These are phyloP conservation scores for Pegoplata infirma DNA, from an alignment of 2,888 invertebrate species.

Conservation along the genomic window DNA sequence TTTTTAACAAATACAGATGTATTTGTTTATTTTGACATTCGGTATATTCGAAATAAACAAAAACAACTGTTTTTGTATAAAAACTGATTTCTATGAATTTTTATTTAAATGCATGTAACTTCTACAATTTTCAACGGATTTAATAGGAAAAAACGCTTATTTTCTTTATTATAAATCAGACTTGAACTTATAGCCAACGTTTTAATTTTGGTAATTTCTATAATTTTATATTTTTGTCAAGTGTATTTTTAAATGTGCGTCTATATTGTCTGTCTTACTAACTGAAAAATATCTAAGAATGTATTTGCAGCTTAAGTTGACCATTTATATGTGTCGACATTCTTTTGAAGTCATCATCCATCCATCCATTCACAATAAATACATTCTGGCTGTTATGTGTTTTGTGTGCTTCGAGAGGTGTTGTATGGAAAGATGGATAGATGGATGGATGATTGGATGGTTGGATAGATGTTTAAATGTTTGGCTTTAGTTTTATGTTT, in stretches of 20 bases:
- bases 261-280: background rate
- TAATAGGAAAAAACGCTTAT: too few species aligned
- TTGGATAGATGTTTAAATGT: slow-evolving; percentile 20
- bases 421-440: slow-evolving; percentile 10
- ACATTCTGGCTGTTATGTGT: background rate
- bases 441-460: slow-evolving; percentile 12
- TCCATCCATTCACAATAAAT: background rate
- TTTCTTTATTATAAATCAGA: too few species aligned
- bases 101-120: too few species aligned
- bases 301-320: slow-evolving; percentile 46
- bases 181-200: too few species aligned
- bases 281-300: background rate
- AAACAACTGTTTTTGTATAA: too few species aligned
- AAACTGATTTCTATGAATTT: too few species aligned
- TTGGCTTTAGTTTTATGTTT: background rate
- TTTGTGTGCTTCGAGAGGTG: slow-evolving; percentile 3
- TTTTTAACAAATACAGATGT: too few species aligned
- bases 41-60: too few species aligned
- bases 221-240: slow-evolving; percentile 5
- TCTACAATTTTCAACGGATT: too few species aligned
- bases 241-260: slow-evolving; percentile 15
- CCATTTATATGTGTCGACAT: slow-evolving; percentile 48
- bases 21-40: too few species aligned
- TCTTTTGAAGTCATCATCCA: slow-evolving; percentile 44
- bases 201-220: too few species aligned